Conservation (phyloP, 2,888 invertebrate genomes). For the Tachystola acroxantha region DNA sequence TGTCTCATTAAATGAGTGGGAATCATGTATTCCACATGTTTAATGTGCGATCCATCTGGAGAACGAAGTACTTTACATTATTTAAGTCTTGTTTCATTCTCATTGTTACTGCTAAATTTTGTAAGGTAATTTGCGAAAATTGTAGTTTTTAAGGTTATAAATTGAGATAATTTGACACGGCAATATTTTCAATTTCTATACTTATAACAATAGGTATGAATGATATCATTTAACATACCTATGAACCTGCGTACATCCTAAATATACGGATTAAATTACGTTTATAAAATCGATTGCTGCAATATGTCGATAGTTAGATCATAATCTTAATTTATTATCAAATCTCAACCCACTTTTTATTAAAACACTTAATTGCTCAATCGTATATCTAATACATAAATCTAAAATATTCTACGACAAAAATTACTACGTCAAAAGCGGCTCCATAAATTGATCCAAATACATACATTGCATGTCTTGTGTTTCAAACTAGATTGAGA, state of each 20-base stretch:
- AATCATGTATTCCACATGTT: conserved; percentile 36
- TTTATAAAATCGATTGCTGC: conserved; percentile 18
- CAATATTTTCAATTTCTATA: too few relatives aligned
- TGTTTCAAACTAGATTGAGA: conserved; percentile 48
- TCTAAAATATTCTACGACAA: conserved; percentile 37
- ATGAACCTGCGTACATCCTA: too few relatives aligned
- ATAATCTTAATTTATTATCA: conserved; percentile 20
- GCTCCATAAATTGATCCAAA: conserved; percentile 43
- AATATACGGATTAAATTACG: too few relatives aligned
- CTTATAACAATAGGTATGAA: too few relatives aligned
- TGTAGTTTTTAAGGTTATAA: conserved; percentile 8
- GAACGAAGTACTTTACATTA: conserved; percentile 1
- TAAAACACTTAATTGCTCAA: conserved; percentile 10
- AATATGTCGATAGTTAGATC: conserved; percentile 1
- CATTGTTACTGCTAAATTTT: neutral
- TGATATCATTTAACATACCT: too few relatives aligned
- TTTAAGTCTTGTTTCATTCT: conserved; percentile 2
- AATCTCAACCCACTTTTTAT: conserved; percentile 17
- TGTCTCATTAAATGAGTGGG: conserved; percentile 35
- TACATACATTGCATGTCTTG: conserved; percentile 23
- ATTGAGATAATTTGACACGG: too few relatives aligned
- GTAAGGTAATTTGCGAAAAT: neutral
- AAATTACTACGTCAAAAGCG: conserved; percentile 38
- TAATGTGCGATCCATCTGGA: conserved; percentile 19
- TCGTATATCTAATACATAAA: conserved; percentile 20